A percentile compares a stretch with the other conserved stretches of the same genome.
phyloP scores from a whole-genome alignment of 1,140 invertebrate genomes.

The Drosophila lacertosa region DNA sequence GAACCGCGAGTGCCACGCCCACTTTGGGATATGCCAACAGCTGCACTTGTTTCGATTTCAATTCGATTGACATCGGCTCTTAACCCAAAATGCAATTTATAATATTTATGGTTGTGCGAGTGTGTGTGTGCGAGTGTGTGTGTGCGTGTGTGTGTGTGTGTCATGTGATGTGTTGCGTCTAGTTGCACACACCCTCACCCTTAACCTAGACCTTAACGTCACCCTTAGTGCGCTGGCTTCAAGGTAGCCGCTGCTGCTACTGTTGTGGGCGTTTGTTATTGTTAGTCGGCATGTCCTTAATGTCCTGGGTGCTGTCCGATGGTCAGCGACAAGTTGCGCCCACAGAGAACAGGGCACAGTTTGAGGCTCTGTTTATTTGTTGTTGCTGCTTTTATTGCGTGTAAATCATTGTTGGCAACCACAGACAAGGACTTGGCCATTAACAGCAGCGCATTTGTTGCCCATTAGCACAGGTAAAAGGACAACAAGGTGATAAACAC shows the following conservation, averaged over 20 bases:
- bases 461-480: slow-evolving; percentile 29
- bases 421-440: slow-evolving; percentile 42
- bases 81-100: slow-evolving; percentile 61
- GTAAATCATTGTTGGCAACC: slow-evolving; percentile 62
- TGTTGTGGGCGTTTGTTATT: slow-evolving; percentile 48
- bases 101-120: slow-evolving; percentile 60
- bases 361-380: slow-evolving; percentile 31
- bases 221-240: slow-evolving; percentile 6
- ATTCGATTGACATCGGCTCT: slow-evolving; percentile 32
- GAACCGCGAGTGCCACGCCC: slow-evolving; percentile 27
- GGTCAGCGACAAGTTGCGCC: slow-evolving; percentile 31
- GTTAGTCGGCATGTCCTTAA: slow-evolving; percentile 32
- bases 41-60: slow-evolving; percentile 27
- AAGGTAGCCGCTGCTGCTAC: slow-evolving; percentile 18
- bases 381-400: slow-evolving; percentile 66
- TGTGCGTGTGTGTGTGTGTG: slow-evolving; percentile 16
- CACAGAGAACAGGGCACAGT: slow-evolving; percentile 2
- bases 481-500: background rate
- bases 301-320: slow-evolving; percentile 33
- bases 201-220: no score
- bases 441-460: slow-evolving; percentile 14
- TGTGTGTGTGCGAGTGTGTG: background rate
- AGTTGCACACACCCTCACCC: slow-evolving; percentile 19
- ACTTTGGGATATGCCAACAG: slow-evolving; percentile 8
- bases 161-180: slow-evolving; percentile 50